Evolutionary conservation across 1,140 invertebrate genomes (phyloP).

Genomic region (Calycopis cecrops): DNA sequence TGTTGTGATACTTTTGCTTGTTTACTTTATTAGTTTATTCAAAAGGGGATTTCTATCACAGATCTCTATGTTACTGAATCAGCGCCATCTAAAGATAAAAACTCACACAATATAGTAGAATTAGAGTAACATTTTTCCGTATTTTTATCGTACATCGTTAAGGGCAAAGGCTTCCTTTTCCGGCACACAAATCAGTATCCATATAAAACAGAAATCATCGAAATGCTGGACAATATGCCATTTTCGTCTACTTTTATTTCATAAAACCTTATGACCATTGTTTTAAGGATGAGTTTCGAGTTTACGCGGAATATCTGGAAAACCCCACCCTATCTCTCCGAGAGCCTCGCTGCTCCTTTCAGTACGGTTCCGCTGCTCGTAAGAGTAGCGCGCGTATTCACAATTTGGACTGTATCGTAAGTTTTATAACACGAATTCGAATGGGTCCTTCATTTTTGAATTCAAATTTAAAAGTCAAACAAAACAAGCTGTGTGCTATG

Average conservation of each 20-base stretch:
- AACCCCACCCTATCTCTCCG: constrained; percentile 14
- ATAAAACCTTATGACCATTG: background rate
- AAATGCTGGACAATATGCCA: constrained; percentile 33
- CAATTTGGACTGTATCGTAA: constrained; percentile 12
- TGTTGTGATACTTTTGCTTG: no score
- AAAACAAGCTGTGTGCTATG: background rate
- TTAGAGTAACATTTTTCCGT: constrained; percentile 28
- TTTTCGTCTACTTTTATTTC: constrained; percentile 10
- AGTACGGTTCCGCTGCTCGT: constrained; percentile 28
- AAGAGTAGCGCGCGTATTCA: constrained; percentile 17
- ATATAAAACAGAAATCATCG: constrained; percentile 43
- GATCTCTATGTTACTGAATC: no score
- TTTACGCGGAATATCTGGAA: background rate
- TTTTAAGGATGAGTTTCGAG: background rate
- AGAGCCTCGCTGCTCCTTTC: constrained; percentile 19
- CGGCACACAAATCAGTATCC: constrained; percentile 50
- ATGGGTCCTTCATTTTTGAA: constrained; percentile 17
- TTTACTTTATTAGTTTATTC: no score
- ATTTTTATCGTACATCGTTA: no score
- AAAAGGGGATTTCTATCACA: no score
- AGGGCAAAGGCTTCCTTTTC: no score
- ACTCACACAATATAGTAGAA: constrained; percentile 28
- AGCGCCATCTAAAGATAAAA: no score
- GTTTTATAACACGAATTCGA: constrained; percentile 28
- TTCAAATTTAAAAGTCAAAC: constrained; percentile 4